Base-by-base conservation (phyloP, 2,797 vertebrate genomes). In the Malacoraja senta region DNA sequence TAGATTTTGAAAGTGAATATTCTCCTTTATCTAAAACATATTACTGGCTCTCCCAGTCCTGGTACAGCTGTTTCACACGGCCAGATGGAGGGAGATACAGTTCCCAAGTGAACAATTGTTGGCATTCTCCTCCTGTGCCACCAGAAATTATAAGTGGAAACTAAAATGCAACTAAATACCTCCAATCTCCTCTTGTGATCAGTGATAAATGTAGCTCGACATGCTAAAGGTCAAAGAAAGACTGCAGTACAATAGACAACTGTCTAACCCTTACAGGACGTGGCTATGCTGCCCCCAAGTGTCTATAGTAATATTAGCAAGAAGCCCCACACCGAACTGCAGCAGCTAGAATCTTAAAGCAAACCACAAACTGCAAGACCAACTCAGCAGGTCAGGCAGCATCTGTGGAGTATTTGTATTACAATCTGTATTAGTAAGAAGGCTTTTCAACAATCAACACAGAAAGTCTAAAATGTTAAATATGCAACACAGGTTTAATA, bases 11-110 rank as follows among this genome's bases (percentile, higher is more conserved):
- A 88, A 88, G 32, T 68, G 96, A 96, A 96, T 96, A 97, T 96
- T 97, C 96, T 97, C 95, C 95, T 96, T 94, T 96, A 97, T 94
- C 96, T 96, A 95, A 96, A 97, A 96, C 94, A 97, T 96, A 97
- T 97, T 97, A 96, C 95, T 95, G 96, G 96, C 96, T 97, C 97
- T 96, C 95, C 96, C 96, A 97, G 98, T 97, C 96, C 94, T 93
- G 96, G 97, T 96, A 97, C 97, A 96, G 97, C 96, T 97, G 96
- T 97, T 97, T 96, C 97, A 96, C 94, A 96, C 95, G 95, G 97
- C 96, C 98, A 98, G 98, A 98, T 98, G 98, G 97, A 98, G 90
- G 98, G 97, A 95, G 97, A 98, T 98, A 98, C 98, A 98, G 98
- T 98, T 97, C 97, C 97, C 96, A 95, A 95, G 96, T 96, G 97